Base-by-base conservation (phyloP, 2,113 vertebrate genomes). In the Oophaga pumilio region DNA sequence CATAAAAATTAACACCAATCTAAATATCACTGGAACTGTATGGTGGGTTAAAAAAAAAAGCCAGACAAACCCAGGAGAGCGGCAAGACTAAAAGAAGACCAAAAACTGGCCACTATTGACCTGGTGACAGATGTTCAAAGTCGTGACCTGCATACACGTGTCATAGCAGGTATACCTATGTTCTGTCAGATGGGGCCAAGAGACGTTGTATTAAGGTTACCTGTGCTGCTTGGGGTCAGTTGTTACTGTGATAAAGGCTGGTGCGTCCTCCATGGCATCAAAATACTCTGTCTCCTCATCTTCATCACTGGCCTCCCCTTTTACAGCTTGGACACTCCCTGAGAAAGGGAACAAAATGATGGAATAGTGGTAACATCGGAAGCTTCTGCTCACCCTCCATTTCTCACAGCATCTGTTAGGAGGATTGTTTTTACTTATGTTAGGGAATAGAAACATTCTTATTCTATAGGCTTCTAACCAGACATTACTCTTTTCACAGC, bases 181-280 rank as follows among this genome's bases (percentile, higher is more conserved):
- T 52, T 82, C 33, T 68, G 28, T 57, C 52, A 4, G 18, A 18
- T 17, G 14, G 26, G 59, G 20, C 59, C 56, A 59, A 18, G 15
- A 57, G 59, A n/a, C 0, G 43, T 22, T 52, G 24, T 2, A 13
- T 2, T 76, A 26, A 18, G 53, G 8, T 24, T 84, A 99, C 98
- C 97, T 97, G 95, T 96, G 97, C 85, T 97, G 97, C 76, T 95
- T 95, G 91, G 94, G 94, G 89, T 99, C 96, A 0, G 97, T 93
- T 0, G 97, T 97, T 94, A 99, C 98, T 90, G 98, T 99, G 95
- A 99, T 98, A 91, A 99, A 99, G 52, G 97, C 97, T 83, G 96
- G 95, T 64, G 97, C 95, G 56, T 99, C 97, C 95, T 99, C 98
- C 98, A 99, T 99, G 95, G 98, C 98, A n/a, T 99, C 98, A n/a